Percentiles rank a stretch among this genome's conserved stretches.
Conservation (phyloP, 2,797 vertebrate species). For the Artibeus lituratus region DNA sequence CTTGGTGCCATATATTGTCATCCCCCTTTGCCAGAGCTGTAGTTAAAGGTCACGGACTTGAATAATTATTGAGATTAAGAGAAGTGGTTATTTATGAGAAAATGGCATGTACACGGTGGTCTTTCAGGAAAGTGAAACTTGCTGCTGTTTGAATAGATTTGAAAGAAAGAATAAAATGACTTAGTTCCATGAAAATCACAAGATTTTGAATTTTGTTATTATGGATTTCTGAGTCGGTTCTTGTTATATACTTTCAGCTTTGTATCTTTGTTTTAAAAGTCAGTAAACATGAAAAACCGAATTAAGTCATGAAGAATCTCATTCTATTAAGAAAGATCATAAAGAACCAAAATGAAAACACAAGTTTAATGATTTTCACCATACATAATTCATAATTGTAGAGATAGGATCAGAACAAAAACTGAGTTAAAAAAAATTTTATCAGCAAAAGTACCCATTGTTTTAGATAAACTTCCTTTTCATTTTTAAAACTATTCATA, state of each 20-base stretch:
- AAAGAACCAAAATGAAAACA: not conserved
- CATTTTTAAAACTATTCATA: not conserved
- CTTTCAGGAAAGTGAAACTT: not conserved
- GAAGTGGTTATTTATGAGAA: constrained; percentile 51
- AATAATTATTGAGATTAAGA: constrained; percentile 74
- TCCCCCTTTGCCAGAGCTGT: constrained; percentile 64
- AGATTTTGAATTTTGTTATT: not conserved
- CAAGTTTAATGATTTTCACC: not conserved
- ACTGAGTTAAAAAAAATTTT: not conserved
- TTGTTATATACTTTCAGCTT: not conserved
- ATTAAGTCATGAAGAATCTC: not conserved
- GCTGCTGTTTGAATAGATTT: not conserved
- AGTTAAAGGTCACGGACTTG: constrained; percentile 78
- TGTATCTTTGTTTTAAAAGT: not conserved
- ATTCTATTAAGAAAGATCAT: not conserved
- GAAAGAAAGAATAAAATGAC: constrained; percentile 7
- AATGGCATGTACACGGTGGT: not conserved
- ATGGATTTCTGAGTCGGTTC: not conserved
- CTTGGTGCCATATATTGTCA: constrained; percentile 65
- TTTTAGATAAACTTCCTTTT: not conserved
- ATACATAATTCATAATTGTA: not conserved
- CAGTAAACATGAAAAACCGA: not conserved
- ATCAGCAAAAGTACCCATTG: not conserved
- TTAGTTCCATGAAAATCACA: not conserved
- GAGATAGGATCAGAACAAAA: not conserved